Base-by-base conservation (phyloP, 2,797 vertebrate genomes). In the Staurois parvus region DNA sequence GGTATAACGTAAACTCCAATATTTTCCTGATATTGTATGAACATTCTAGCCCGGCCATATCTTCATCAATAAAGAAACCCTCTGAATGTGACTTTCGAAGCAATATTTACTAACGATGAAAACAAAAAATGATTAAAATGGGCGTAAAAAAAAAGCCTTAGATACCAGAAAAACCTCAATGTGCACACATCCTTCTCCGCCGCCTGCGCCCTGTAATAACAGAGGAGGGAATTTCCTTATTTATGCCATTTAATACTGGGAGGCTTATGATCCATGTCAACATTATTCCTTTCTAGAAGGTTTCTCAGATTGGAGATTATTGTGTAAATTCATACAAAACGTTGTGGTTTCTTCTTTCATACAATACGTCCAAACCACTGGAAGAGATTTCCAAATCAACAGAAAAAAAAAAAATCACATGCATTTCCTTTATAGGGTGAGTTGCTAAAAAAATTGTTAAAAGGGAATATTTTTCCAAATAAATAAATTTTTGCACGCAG, bases 351-450 rank as follows among this genome's bases (percentile, higher is more conserved):
- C 11, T 8, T 40, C 37, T 77, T 11, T 26, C 32, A 26, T 66
- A 30, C 64, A 79, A 68, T 42, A 70, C 34, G 78, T 70, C 78
- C 78, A 80, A 80, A 80, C 78, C 42, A 69, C 67, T n/a, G 30
- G 52, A 56, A 48, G 30, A 17, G 32, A 29, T n/a, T 52, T 80
- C 78, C 66, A 69, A 30, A 67, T n/a, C 45, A 34, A 67, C 13
- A 42, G 8, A 42, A n/a, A 26, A 42, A 30, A 42, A 32, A 45
- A 68, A 24, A 59, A 78, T 26, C 13, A 1, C 12, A 26, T 28
- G 34, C 13, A 8, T 24, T 68, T 37, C 64, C 26, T 28, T 5
- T 45, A 52, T 17, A 7, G 21, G n/a, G 56, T n/a, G 15, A 45
- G 15, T 12, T 15, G 42, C 11, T 15, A 45, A 15, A 5, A 52